Percentiles rank a stretch among this genome's conserved stretches.
Evolutionary conservation across 1,140 invertebrate genomes (phyloP).

Genomic region (Rhyzopertha dominica): DNA sequence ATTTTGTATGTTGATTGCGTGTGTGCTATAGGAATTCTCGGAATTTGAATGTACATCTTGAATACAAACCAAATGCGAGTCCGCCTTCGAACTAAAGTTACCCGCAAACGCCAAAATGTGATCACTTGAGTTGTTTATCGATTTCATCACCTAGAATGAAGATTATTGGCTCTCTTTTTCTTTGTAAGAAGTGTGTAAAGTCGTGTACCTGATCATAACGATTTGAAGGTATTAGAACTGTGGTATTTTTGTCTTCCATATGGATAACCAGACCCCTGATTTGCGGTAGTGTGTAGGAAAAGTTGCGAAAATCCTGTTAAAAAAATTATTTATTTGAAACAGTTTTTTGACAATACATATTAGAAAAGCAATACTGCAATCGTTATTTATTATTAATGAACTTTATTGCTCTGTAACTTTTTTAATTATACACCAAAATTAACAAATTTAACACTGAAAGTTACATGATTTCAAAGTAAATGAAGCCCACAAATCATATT

Average conservation of each 20-base stretch:
- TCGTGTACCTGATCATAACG: constrained; percentile 68
- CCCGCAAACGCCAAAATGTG: constrained; percentile 80
- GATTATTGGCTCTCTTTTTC: too few relatives aligned
- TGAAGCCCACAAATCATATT: too few relatives aligned
- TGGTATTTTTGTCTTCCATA: constrained; percentile 79
- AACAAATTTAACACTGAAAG: too few relatives aligned
- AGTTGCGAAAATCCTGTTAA: constrained; percentile 75
- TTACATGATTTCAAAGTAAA: too few relatives aligned
- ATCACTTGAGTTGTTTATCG: constrained; percentile 77
- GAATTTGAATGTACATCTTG: constrained; percentile 62
- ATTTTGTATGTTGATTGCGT: constrained; percentile 83
- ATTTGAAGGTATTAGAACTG: constrained; percentile 74
- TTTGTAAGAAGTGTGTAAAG: too few relatives aligned
- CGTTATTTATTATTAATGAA: too few relatives aligned
- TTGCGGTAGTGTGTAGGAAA: constrained; percentile 74
- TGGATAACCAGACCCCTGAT: constrained; percentile 76
- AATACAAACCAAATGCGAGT: constrained; percentile 86
- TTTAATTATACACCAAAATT: too few relatives aligned
- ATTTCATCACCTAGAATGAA: constrained; percentile 61
- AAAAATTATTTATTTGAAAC: constrained; percentile 23
- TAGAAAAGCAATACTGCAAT: too few relatives aligned
- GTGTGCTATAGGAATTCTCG: constrained; percentile 70
- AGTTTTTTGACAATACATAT: too few relatives aligned
- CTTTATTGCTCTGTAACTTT: too few relatives aligned
- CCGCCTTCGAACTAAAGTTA: constrained; percentile 73